These are phyloP conservation scores for Choloepus didactylus DNA, from an alignment of 2,797 vertebrate species.

Conservation along the genomic window DNA sequence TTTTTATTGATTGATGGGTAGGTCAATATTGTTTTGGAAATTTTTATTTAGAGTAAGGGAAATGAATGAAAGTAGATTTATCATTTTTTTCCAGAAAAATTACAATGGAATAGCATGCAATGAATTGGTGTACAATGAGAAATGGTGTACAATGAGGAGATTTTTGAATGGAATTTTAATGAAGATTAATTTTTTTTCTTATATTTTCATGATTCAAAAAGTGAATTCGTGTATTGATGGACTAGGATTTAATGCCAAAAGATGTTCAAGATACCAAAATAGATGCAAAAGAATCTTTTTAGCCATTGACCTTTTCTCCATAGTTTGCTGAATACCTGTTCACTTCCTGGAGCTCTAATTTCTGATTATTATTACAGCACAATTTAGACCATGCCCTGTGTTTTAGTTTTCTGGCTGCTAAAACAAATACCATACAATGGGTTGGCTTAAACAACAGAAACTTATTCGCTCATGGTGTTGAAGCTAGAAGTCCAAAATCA, in stretches of 20 bases:
- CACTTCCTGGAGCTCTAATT: neutral
- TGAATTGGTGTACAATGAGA: neutral
- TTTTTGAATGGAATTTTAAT: neutral
- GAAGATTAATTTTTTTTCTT: neutral
- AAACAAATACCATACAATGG: too few species aligned
- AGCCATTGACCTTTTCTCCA: neutral
- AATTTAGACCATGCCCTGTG: neutral
- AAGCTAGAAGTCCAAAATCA: too few species aligned
- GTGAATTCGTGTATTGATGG: neutral
- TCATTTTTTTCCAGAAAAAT: neutral
- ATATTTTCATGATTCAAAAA: conserved; percentile 39
- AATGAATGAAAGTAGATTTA: neutral
- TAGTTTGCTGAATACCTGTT: neutral
- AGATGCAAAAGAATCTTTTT: neutral
- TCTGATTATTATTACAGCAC: neutral
- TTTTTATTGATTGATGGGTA: neutral
- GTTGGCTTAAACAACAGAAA: too few species aligned
- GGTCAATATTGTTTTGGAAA: neutral
- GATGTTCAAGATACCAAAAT: neutral
- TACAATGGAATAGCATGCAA: neutral
- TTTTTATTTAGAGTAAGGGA: neutral
- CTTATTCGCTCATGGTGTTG: too few species aligned
- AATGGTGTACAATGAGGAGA: neutral
- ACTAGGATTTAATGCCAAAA: neutral
- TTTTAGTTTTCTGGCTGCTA: too few species aligned